Evolutionary conservation across 1,140 invertebrate species (phyloP).

Genomic region (Augochlora pura): DNA sequence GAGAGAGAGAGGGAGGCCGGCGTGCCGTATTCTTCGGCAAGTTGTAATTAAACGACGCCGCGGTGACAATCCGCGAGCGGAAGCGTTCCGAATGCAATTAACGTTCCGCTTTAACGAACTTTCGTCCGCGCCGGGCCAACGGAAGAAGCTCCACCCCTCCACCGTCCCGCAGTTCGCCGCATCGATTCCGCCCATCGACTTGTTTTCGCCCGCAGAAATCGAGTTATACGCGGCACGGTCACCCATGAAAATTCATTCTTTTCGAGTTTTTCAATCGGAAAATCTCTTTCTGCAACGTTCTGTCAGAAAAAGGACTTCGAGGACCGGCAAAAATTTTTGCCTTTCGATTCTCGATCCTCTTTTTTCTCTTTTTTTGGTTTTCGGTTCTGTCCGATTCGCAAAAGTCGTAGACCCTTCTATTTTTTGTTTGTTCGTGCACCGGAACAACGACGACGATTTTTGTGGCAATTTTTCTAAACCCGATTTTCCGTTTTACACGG

Average conservation of each 20-base stretch:
- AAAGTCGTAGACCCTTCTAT: too few species aligned
- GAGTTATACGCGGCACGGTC: neutral
- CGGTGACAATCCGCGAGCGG: conserved; percentile 59
- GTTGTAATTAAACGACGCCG: conserved; percentile 73
- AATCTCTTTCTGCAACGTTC: neutral
- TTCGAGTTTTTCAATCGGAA: neutral
- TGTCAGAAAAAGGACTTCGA: too few species aligned
- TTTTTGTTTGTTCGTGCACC: too few species aligned
- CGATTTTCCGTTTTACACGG: neutral
- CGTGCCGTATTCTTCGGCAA: conserved; percentile 68
- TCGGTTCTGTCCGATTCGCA: too few species aligned
- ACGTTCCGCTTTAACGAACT: conserved; percentile 60
- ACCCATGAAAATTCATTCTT: neutral
- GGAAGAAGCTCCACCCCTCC: too few species aligned
- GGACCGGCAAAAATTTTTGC: too few species aligned
- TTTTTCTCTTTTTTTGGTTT: too few species aligned
- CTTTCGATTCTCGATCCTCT: too few species aligned
- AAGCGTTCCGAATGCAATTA: conserved; percentile 65
- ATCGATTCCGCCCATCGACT: conserved; percentile 5
- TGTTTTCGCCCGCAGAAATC: neutral
- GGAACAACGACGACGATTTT: too few species aligned
- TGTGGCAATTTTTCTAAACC: neutral
- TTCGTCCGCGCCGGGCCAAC: conserved; percentile 30
- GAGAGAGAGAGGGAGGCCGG: conserved; percentile 34
- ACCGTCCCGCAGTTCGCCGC: neutral